Percentiles rank a stretch among this genome's conserved stretches.
These are phyloP conservation scores for Drosophila prosaltans DNA, from an alignment of 1,140 invertebrate genomes.

Conservation along the genomic window DNA sequence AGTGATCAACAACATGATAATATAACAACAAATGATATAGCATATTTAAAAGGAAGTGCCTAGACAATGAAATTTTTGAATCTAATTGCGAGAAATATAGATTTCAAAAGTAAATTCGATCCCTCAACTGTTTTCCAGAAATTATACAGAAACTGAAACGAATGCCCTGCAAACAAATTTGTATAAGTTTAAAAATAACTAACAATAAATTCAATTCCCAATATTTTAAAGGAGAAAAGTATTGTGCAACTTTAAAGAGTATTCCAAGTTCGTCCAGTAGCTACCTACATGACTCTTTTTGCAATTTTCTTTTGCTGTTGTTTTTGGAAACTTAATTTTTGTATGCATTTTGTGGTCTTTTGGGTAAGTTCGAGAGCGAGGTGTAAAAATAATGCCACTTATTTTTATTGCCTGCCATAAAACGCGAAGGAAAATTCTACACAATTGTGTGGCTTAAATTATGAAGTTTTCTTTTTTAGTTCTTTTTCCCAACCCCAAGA, in stretches of 20 bases:
- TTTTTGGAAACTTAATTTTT: conserved; percentile 58
- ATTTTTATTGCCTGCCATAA: conserved; percentile 61
- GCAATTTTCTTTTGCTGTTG: background rate
- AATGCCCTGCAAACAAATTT: no score
- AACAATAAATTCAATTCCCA: no score
- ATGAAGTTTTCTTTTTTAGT: conserved; percentile 24
- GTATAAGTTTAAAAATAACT: no score
- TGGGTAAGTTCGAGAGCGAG: conserved; percentile 30
- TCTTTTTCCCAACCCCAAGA: background rate
- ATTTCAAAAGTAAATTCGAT: no score
- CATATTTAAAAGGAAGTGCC: no score
- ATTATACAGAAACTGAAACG: no score
- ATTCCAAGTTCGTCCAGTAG: background rate
- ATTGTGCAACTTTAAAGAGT: background rate
- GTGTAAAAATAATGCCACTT: conserved; percentile 69
- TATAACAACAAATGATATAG: no score
- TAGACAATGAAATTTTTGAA: no score
- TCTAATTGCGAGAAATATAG: no score
- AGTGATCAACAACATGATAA: no score
- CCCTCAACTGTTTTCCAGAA: no score
- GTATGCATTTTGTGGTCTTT: conserved; percentile 63
- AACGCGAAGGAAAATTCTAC: conserved; percentile 33
- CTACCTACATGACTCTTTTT: background rate
- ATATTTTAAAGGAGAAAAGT: no score
- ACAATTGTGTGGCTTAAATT: conserved; percentile 39